These are phyloP conservation scores for Trachelipus rathkii DNA, from an alignment of 1,140 invertebrate genomes.

Conservation along the genomic window DNA sequence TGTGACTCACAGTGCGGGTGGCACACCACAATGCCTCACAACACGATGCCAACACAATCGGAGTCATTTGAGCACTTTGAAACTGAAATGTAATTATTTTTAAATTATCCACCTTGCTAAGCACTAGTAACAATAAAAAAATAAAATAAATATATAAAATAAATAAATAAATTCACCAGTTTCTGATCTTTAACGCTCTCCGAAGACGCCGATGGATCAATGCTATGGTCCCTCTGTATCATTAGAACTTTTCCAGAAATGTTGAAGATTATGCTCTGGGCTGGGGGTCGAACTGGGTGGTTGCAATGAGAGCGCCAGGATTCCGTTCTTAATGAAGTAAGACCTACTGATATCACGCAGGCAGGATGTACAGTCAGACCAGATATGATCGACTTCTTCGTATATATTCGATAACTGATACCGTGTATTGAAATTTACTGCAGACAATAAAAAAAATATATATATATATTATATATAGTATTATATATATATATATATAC, in stretches of 20 bases:
- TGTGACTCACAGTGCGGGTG: constrained; percentile 55
- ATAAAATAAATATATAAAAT: neutral
- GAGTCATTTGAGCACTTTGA: constrained; percentile 60
- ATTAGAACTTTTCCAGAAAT: constrained; percentile 88
- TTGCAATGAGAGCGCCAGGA: constrained; percentile 50
- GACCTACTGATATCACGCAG: constrained; percentile 86
- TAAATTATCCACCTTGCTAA: no score
- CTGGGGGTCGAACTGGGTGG: constrained; percentile 48
- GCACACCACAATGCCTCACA: constrained; percentile 91
- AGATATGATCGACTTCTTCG: constrained; percentile 87
- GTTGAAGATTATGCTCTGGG: constrained; percentile 82
- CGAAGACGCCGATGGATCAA: neutral
- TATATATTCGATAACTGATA: constrained; percentile 35
- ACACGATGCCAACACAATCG: constrained; percentile 90
- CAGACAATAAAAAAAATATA: no score
- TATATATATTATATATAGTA: no score
- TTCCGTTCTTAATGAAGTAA: constrained; percentile 74
- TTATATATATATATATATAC: no score
- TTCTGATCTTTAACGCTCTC: neutral
- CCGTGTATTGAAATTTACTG: neutral
- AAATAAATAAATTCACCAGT: neutral
- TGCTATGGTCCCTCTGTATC: constrained; percentile 70
- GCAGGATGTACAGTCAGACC: constrained; percentile 90
- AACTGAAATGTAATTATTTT: constrained; percentile 63
- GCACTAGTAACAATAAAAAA: no score